Conservation (phyloP, 2,797 vertebrate species). For the Sebastes paucispinis region DNA sequence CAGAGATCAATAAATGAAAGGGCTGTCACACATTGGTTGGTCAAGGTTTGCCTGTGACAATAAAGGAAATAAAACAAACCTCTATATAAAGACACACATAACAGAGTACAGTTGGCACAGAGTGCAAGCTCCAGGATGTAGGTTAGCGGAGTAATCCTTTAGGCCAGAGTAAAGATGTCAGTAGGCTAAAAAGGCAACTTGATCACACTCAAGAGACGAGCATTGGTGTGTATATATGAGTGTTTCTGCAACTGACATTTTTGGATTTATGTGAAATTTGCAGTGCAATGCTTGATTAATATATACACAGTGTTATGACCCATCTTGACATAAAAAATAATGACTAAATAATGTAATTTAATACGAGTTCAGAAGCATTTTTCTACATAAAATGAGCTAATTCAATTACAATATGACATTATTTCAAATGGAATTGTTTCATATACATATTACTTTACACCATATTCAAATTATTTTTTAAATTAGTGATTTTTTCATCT, state of each 20-base stretch:
- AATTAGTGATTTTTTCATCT: no score
- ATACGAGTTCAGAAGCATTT: no score
- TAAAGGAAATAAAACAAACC: not conserved
- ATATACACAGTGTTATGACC: no score
- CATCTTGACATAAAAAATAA: no score
- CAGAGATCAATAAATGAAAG: slow-evolving; percentile 46
- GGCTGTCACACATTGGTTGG: slow-evolving; percentile 1
- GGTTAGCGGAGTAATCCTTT: slow-evolving; percentile 82
- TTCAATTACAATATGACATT: no score
- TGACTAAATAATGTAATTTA: no score
- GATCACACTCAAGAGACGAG: slow-evolving; percentile 15
- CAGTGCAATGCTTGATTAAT: no score
- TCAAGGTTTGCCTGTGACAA: slow-evolving; percentile 3
- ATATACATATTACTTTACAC: no score
- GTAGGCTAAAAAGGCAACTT: slow-evolving; percentile 62
- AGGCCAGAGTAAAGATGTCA: slow-evolving; percentile 73
- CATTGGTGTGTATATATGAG: not conserved
- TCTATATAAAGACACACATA: not conserved
- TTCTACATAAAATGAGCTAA: no score
- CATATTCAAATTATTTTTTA: no score
- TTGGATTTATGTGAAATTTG: no score
- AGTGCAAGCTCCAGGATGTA: slow-evolving; percentile 62
- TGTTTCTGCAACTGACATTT: not conserved
- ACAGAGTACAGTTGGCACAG: slow-evolving; percentile 49
- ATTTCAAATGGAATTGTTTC: no score